Evolutionary conservation across 2,888 invertebrate species (phyloP).

Genomic region (Zaprionus obscuricornis): DNA sequence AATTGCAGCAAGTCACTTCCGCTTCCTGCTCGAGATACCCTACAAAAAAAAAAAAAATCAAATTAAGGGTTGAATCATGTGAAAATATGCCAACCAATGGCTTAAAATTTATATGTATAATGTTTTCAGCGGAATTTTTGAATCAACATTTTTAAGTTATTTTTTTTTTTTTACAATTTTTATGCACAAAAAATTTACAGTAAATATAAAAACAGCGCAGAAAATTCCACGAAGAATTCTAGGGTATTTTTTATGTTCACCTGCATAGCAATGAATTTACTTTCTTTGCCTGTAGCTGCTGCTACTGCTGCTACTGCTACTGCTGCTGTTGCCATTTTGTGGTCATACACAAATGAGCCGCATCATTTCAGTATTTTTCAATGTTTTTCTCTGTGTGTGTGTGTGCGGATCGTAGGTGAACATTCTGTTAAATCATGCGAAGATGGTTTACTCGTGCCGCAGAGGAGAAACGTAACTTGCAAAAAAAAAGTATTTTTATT

Average conservation of each 20-base stretch:
- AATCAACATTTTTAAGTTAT: no score
- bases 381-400: conserved; percentile 6
- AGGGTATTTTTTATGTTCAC: no score
- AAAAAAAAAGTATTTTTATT: conserved; percentile 19
- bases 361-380: conserved; percentile 55
- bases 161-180: no score
- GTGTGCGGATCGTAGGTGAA: conserved; percentile 33
- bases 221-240: no score
- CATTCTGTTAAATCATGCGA: conserved; percentile 48
- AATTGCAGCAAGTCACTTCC: conserved; percentile 71
- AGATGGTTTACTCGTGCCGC: no score
- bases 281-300: background rate
- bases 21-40: conserved; percentile 44
- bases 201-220: no score
- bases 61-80: no score
- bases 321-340: conserved; percentile 39
- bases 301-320: conserved; percentile 24
- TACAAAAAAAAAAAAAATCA: no score
- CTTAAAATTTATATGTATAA: no score
- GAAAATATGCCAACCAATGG: no score
- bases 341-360: conserved; percentile 70
- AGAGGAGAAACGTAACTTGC: background rate
- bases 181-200: no score
- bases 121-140: no score
- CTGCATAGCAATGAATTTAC: background rate